These are phyloP conservation scores for Halcyon chelicuti DNA, from an alignment of 2,797 vertebrate species.

Conservation along the genomic window DNA sequence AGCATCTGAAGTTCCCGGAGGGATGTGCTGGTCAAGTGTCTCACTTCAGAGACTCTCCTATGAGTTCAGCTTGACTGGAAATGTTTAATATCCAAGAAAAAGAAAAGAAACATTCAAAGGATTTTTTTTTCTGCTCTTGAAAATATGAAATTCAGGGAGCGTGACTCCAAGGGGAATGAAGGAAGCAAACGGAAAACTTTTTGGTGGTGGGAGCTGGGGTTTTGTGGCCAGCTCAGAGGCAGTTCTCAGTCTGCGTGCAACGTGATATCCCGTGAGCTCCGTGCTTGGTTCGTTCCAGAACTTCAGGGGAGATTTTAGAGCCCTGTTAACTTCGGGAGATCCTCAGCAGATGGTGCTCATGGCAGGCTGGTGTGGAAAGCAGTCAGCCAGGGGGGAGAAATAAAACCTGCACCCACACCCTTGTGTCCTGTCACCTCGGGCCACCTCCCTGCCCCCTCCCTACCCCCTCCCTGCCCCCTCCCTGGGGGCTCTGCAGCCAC, in stretches of 20 bases:
- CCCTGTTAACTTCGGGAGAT: not conserved
- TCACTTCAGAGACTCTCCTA: conserved; percentile 7
- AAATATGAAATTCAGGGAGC: not conserved
- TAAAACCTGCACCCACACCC: fast-evolving
- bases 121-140: not conserved
- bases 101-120: not conserved
- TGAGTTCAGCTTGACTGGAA: not conserved
- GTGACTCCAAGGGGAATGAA: not conserved
- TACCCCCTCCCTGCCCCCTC: too few species aligned
- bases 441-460: not conserved
- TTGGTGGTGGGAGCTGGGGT: not conserved
- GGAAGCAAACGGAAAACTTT: not conserved
- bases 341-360: not conserved
- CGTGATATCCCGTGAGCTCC: not conserved
- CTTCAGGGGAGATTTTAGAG: not conserved
- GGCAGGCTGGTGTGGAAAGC: not conserved
- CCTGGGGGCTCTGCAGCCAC: not conserved
- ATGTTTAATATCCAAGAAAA: conserved; percentile 9
- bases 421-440: not conserved
- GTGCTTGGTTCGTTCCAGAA: not conserved
- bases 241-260: not conserved
- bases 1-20: not conserved
- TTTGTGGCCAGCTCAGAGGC: not conserved
- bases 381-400: not conserved
- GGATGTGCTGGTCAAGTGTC: not conserved